Percentiles rank a stretch among this genome's conserved stretches.
Conservation (phyloP, 2,113 vertebrate species). For the Rhinoptilus africanus region DNA sequence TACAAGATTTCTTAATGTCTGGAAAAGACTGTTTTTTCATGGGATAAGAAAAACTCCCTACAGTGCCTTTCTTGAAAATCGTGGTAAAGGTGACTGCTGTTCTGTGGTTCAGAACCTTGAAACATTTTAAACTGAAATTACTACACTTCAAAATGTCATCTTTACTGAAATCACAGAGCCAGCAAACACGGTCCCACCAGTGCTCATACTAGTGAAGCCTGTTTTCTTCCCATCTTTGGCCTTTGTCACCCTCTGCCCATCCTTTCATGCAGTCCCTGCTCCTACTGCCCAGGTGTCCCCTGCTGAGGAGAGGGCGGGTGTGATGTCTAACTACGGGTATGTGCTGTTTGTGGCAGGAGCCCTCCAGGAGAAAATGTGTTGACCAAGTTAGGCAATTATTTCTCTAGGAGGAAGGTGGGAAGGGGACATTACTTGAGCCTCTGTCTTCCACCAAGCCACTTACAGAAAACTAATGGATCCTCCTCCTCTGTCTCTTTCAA, state of each 20-base stretch:
- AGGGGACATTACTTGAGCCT: accelerated
- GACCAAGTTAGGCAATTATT: not conserved
- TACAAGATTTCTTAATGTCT: not conserved
- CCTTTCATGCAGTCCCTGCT: not conserved
- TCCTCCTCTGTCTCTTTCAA: not conserved
- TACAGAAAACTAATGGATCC: not conserved
- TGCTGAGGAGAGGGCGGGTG: not conserved
- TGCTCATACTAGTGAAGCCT: not conserved
- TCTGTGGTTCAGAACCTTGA: not conserved
- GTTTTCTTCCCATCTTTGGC: not conserved
- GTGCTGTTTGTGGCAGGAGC: not conserved
- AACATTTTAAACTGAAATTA: not conserved
- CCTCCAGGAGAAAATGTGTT: not conserved
- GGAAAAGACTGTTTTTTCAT: not conserved
- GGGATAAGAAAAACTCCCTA: not conserved
- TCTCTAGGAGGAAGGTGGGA: not conserved
- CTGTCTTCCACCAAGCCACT: not conserved
- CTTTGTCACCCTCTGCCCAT: not conserved
- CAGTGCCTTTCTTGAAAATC: not conserved
- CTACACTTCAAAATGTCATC: not conserved
- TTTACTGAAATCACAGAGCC: not conserved
- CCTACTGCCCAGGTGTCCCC: accelerated
- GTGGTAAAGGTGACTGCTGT: not conserved
- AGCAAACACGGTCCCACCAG: not conserved
- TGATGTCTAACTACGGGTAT: not conserved